phyloP scores from a whole-genome alignment of 2,113 vertebrate genomes.

The Anguilla japonica region DNA sequence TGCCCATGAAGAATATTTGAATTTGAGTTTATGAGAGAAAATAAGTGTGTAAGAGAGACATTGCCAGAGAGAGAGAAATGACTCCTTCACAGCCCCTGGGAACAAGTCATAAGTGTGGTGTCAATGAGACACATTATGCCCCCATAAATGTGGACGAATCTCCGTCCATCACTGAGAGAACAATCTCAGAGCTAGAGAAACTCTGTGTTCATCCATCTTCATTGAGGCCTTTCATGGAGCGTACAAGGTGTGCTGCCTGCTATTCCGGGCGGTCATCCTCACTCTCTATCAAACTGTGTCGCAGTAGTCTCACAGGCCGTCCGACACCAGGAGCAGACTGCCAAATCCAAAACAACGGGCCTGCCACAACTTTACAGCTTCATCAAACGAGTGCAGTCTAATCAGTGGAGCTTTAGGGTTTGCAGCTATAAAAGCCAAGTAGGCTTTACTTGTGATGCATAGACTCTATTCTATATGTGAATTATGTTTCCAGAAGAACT shows the following conservation, averaged over 20 bases:
- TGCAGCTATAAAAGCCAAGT: neutral
- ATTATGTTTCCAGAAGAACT: too few species aligned
- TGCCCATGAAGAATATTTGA: neutral
- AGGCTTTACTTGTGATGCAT: neutral
- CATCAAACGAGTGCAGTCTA: neutral
- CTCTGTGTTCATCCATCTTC: constrained; percentile 1
- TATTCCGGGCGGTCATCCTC: neutral
- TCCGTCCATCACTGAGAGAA: neutral
- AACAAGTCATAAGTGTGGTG: constrained; percentile 18
- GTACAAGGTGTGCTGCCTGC: neutral
- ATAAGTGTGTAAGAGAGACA: neutral
- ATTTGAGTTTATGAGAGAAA: neutral
- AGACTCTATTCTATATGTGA: neutral
- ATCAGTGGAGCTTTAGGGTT: neutral
- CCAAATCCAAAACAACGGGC: neutral
- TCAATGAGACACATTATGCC: constrained; percentile 8
- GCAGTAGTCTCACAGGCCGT: neutral
- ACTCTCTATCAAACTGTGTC: neutral
- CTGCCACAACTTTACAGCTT: too few species aligned
- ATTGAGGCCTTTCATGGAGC: neutral
- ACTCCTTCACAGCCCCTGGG: constrained; percentile 7
- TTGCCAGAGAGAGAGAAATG: neutral
- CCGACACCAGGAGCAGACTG: neutral
- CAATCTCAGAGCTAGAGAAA: neutral
- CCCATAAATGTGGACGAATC: constrained; percentile 1